Base-by-base conservation (phyloP, 2,113 vertebrate genomes). In the Lamprotornis superbus region DNA sequence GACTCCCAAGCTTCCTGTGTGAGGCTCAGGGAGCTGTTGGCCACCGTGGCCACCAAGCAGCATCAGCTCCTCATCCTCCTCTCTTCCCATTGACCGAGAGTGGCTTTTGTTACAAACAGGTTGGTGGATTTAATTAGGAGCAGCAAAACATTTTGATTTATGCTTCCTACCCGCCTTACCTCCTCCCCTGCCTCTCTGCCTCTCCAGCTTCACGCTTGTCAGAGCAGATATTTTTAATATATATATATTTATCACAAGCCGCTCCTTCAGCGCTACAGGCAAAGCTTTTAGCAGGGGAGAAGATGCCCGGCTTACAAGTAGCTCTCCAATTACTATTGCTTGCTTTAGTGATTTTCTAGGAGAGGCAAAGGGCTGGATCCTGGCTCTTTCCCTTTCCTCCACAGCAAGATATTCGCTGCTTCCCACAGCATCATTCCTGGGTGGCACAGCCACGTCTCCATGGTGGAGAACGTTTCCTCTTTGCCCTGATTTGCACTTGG, bases 151-250 rank as follows among this genome's bases (percentile, higher is more conserved):
- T 96, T 95, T 94, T 96, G 93, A 87, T 97, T 89, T 93, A 87
- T 85, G 82, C 67, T 95, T 96, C 84, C 84, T 92, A 42, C 57
- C 75, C 22, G 1, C 83, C 70, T 86, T 75, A 57, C 87, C 75
- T 93, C 84, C 60, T 88, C 85, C 91, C 56, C 46, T 83, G 82
- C 83, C 64, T 88, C 64, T 44, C 89, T 69, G 67, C 91, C 91
- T 96, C 85, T 87, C 80, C 77, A 89, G 82, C 93, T 95, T 96
- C 96, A 96, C 39, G 79, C 88, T 93, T 97, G 94, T 96, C 96
- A 96, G 92, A 96, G 89, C 93, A 91, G 89, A 90, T 96, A 91
- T 83, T 93, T 86, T 87, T 75, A 79, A 94, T 95, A 93, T 83
- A 93, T 87, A 53, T 95, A 44, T 93, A 49, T 64, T 89, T 95